Percentiles rank a stretch among this genome's conserved stretches.
Conservation (phyloP, 2,113 vertebrate species). For the Phyllostomus discolor region DNA sequence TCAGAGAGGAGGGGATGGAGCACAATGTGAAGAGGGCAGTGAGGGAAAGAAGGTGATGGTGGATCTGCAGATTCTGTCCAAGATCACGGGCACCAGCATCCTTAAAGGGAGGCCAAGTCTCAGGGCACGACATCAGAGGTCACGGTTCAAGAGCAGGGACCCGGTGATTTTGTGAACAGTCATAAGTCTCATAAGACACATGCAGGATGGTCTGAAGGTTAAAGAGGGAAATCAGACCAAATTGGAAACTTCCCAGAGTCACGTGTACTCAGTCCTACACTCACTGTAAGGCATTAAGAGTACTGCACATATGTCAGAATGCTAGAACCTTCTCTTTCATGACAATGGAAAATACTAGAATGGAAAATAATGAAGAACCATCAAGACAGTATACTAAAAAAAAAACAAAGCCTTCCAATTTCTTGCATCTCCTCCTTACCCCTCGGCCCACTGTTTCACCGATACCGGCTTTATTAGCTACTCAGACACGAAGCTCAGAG, state of each 20-base stretch:
- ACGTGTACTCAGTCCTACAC: not conserved
- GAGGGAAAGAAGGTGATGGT: not conserved
- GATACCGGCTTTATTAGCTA: not conserved
- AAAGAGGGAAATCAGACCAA: not conserved
- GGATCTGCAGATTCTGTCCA: not conserved
- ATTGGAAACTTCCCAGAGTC: not conserved
- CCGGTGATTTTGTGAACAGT: not conserved
- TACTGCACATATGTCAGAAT: not conserved
- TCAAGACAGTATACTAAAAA: not conserved
- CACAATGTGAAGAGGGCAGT: not conserved
- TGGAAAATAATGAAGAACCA: not conserved
- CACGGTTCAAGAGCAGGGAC: not conserved
- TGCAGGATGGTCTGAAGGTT: not conserved
- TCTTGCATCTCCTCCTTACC: constrained; percentile 24
- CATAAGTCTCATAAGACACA: not conserved
- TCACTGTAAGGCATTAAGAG: not conserved
- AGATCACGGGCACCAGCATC: not conserved
- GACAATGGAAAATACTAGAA: not conserved
- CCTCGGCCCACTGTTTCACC: constrained; percentile 14
- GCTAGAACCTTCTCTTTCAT: not conserved
- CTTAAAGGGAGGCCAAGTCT: not conserved
- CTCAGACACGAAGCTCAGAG: constrained; percentile 29
- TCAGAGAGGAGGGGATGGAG: not conserved
- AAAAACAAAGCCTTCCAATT: not conserved
- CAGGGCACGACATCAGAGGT: not conserved